Evolutionary conservation across 2,113 vertebrate species (phyloP).

Genomic region (Perca fluviatilis): DNA sequence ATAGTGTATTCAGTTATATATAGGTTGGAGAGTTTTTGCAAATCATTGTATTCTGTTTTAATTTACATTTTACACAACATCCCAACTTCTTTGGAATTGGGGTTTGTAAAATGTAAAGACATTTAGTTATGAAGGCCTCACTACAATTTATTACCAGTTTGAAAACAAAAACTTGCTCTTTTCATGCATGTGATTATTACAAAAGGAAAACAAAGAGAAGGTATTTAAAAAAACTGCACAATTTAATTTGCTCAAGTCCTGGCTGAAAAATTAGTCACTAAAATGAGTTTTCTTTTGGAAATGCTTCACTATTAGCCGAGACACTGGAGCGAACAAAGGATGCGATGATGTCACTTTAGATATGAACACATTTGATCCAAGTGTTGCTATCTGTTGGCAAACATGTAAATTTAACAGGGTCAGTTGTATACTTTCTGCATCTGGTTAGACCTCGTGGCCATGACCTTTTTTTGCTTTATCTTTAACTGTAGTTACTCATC

Average conservation of each 20-base stretch:
- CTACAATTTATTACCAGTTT: too few relatives aligned
- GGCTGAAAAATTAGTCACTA: neutral
- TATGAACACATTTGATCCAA: neutral
- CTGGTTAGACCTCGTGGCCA: too few relatives aligned
- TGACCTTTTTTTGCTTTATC: too few relatives aligned
- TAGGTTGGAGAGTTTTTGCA: too few relatives aligned
- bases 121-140: neutral
- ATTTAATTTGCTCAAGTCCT: neutral
- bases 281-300: neutral
- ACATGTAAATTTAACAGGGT: neutral
- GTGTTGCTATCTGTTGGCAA: neutral
- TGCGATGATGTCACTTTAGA: neutral
- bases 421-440: too few relatives aligned
- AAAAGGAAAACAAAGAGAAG: neutral
- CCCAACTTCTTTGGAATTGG: too few relatives aligned
- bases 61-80: too few relatives aligned
- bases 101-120: too few relatives aligned
- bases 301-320: neutral
- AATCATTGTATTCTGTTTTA: too few relatives aligned
- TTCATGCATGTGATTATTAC: neutral
- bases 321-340: neutral
- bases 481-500: too few relatives aligned
- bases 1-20: too few relatives aligned
- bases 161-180: neutral
- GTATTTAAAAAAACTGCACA: neutral